Conservation (phyloP, 2,797 vertebrate species). For the Thalassophryne amazonica region DNA sequence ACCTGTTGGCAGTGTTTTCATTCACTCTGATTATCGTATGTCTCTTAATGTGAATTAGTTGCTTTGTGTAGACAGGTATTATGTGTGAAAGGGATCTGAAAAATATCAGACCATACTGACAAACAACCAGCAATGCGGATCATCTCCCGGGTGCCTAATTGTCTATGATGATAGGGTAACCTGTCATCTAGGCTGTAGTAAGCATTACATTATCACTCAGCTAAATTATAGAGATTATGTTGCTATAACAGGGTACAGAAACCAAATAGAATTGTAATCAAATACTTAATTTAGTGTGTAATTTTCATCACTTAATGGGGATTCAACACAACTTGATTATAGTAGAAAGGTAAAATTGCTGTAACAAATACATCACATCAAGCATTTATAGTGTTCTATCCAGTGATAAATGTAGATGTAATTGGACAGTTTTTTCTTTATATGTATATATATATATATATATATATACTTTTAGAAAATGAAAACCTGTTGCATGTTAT, state of each 20-base stretch:
- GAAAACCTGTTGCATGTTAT: too few species aligned
- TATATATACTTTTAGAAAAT: background rate
- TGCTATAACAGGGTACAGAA: slow-evolving; percentile 13
- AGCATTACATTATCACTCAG: slow-evolving; percentile 14
- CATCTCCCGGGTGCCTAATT: slow-evolving; percentile 6
- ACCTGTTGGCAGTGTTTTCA: background rate
- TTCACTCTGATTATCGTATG: background rate
- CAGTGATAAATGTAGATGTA: too few species aligned
- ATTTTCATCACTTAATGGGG: slow-evolving; percentile 26
- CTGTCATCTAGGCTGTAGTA: slow-evolving; percentile 10
- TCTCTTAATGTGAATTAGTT: background rate
- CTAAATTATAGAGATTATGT: slow-evolving; percentile 23
- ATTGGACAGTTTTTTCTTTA: too few species aligned
- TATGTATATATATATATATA: background rate
- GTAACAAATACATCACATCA: slow-evolving; percentile 5
- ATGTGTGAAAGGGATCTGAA: background rate
- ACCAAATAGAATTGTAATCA: slow-evolving; percentile 13
- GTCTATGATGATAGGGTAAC: slow-evolving; percentile 21
- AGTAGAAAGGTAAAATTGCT: background rate
- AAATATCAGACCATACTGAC: background rate
- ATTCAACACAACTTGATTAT: slow-evolving; percentile 22
- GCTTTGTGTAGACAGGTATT: background rate
- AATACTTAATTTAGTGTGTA: slow-evolving; percentile 19
- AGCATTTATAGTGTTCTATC: background rate
- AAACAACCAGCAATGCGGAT: background rate